Conservation (phyloP, 1,140 invertebrate species). For the Reticulitermes speratus region DNA sequence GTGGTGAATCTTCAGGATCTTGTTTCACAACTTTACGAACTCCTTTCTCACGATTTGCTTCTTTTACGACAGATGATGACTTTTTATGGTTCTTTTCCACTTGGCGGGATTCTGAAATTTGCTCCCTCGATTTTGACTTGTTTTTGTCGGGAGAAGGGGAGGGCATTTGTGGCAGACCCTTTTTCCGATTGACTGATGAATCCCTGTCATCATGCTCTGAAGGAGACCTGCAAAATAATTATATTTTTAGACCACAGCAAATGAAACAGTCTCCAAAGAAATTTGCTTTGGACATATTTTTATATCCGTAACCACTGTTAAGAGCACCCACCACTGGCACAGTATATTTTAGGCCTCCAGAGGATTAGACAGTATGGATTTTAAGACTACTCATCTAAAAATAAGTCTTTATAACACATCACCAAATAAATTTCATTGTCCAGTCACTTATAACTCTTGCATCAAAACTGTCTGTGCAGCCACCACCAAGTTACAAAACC, state of each 20-base stretch:
- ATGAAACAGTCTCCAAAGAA: too few species aligned
- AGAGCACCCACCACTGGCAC: too few species aligned
- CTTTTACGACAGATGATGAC: neutral
- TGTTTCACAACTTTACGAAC: neutral
- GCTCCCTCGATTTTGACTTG: neutral
- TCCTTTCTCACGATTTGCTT: neutral
- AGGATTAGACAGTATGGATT: too few species aligned
- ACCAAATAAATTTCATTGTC: too few species aligned
- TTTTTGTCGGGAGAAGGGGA: constrained; percentile 13
- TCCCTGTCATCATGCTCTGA: constrained; percentile 22
- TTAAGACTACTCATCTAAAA: too few species aligned
- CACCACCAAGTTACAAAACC: too few species aligned
- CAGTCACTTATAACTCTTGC: too few species aligned
- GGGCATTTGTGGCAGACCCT: neutral
- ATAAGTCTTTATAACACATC: too few species aligned
- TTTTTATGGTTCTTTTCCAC: constrained; percentile 21
- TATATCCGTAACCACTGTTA: neutral
- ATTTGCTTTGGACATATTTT: too few species aligned
- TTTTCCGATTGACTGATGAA: neutral
- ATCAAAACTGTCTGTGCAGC: too few species aligned
- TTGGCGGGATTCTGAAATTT: constrained; percentile 7
- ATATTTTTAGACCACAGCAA: neutral
- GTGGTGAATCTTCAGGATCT: constrained; percentile 12
- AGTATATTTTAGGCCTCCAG: too few species aligned
- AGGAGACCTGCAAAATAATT: constrained; percentile 18